A percentile compares a stretch with the other conserved stretches of the same genome.
phyloP scores from a whole-genome alignment of 2,888 invertebrate species.

The Drosophila anomelani region DNA sequence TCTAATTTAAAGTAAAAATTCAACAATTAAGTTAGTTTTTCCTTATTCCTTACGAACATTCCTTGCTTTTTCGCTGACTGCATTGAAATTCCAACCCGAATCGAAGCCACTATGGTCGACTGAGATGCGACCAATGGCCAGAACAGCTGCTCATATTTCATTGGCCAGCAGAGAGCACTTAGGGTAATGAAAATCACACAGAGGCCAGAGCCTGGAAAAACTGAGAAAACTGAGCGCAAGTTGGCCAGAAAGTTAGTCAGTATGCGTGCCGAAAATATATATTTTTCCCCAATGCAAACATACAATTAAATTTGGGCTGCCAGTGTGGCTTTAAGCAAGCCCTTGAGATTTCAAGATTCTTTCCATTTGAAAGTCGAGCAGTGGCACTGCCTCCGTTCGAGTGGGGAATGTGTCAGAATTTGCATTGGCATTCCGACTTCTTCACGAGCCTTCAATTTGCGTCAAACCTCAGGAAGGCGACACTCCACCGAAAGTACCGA shows the following conservation, averaged over 20 bases:
- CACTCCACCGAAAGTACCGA: conserved; percentile 19
- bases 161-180: conserved; percentile 29
- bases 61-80: background rate
- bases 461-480: conserved; percentile 67
- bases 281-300: conserved; percentile 23
- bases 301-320: conserved; percentile 27
- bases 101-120: conserved; percentile 22
- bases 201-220: conserved; percentile 4
- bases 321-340: conserved; percentile 15
- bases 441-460: conserved; percentile 57
- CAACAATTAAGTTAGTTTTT: too few species aligned
- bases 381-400: background rate
- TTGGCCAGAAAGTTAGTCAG: conserved; percentile 3
- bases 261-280: conserved; percentile 31
- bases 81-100: background rate
- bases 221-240: background rate
- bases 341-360: conserved; percentile 12
- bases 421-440: conserved; percentile 30
- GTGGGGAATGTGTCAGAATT: conserved; percentile 22
- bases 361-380: conserved; percentile 35
- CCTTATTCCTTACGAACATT: background rate
- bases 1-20: too few species aligned
- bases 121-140: conserved; percentile 23
- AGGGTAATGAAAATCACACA: conserved; percentile 40
- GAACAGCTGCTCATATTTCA: conserved; percentile 33